These are phyloP conservation scores for Pluvialis apricaria DNA, from an alignment of 2,113 vertebrate species.

Conservation along the genomic window DNA sequence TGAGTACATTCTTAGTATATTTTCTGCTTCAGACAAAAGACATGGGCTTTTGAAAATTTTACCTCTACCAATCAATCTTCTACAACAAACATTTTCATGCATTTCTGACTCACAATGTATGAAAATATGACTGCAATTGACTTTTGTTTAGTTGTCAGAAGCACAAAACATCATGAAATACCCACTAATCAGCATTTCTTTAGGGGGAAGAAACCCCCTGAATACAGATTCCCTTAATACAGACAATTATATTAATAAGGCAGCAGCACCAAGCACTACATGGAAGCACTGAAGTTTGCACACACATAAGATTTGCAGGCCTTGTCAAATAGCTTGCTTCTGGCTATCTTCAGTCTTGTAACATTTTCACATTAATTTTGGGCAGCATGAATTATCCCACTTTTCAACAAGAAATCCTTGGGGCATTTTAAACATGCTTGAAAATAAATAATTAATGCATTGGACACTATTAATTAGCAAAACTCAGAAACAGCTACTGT, in stretches of 20 bases:
- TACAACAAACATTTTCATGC: background rate
- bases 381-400: constrained; percentile 26
- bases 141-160: background rate
- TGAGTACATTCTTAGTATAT: background rate
- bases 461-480: constrained; percentile 58
- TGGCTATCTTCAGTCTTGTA: constrained; percentile 10
- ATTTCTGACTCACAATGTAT: background rate
- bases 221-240: background rate
- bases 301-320: constrained; percentile 4
- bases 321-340: constrained; percentile 31
- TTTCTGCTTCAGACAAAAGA: background rate
- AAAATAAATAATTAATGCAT: constrained; percentile 57
- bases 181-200: background rate
- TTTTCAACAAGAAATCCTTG: background rate
- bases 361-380: constrained; percentile 41
- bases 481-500: background rate
- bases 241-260: background rate
- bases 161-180: background rate
- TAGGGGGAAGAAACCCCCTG: background rate
- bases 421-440: constrained; percentile 20
- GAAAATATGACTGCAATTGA: background rate
- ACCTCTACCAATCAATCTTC: background rate
- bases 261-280: background rate
- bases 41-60: background rate
- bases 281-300: background rate